Conservation (phyloP, 2,888 invertebrate species). For the Formica aserva region DNA sequence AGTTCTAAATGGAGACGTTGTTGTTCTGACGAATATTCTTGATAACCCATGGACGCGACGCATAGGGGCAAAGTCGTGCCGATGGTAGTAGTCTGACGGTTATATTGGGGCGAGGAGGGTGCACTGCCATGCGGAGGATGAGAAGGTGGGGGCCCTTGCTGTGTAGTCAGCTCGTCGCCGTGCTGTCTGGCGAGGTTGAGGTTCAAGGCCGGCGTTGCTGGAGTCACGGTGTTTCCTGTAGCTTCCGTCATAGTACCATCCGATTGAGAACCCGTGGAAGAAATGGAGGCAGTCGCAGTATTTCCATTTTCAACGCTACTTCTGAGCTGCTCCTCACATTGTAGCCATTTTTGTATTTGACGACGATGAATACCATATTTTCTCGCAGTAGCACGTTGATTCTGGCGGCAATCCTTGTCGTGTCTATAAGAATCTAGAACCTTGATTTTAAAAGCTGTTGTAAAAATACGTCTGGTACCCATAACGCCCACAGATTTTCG, state of each 20-base stretch:
- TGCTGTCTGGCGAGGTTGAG: conserved; percentile 86
- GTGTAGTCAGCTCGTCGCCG: conserved; percentile 82
- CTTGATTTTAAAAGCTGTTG: conserved; percentile 95
- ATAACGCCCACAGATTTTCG: conserved; percentile 86
- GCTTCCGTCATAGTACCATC: conserved; percentile 70
- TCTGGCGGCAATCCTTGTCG: conserved; percentile 95
- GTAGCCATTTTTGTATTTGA: conserved; percentile 97
- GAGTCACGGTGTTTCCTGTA: conserved; percentile 76
- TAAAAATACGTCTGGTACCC: conserved; percentile 95
- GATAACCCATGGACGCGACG: conserved; percentile 61
- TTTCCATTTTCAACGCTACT: conserved; percentile 87
- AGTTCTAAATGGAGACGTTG: conserved; percentile 55
- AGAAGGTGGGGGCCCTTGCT: conserved; percentile 77
- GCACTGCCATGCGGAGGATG: conserved; percentile 77
- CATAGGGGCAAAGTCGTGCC: conserved; percentile 57
- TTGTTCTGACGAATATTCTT: conserved; percentile 70
- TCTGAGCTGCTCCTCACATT: conserved; percentile 93
- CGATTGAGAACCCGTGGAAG: conserved; percentile 66
- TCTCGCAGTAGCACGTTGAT: conserved; percentile 95
- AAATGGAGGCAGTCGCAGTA: conserved; percentile 50
- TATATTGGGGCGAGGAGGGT: conserved; percentile 87
- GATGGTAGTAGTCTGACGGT: conserved; percentile 72
- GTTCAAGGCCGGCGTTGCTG: conserved; percentile 86
- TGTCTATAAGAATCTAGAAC: conserved; percentile 95
- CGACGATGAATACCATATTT: conserved; percentile 96